Base-by-base conservation (phyloP, 2,113 vertebrate species). In the Sorex fumeus region DNA sequence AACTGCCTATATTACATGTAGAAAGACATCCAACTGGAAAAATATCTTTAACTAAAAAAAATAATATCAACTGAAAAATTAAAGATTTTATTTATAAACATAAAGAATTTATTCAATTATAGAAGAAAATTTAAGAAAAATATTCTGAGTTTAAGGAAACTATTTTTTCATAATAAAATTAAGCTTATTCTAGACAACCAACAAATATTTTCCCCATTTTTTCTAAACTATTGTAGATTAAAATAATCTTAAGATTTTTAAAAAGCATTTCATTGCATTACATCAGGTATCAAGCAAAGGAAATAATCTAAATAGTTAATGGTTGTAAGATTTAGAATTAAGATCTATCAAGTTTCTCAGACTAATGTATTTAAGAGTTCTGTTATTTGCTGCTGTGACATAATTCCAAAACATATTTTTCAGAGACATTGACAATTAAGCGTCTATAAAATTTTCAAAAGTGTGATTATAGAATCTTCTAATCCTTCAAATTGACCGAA, bases 281-380 rank as follows among this genome's bases (percentile, higher is more conserved):
- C 75, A 90, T 87, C 69, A 86, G 45, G 13, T 77, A 90, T 91
- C 50, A 93, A 96, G 6, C 45, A 62, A 67, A 32, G 57, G 25
- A 47, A 0, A 8, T 78, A 13, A 60, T 66, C 32, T 93, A 12
- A 18, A 36, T 23, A 64, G 64, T 86, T 71, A 70, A 3, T 45
- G 67, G 27, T 34, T 60, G 62, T 43, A 57, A 16, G 32, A 43
- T 28, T n/a, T 43, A 93, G 62, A 94, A 79, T 74, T 75, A 86
- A 87, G 27, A 69, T 88, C 23, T 27, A 9, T 66, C n/a, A 15
- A 70, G 7, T 4, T 87, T 93, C 15, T 84, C n/a, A 84, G 43
- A 3, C n/a, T 77, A 36, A n/a, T n/a, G n/a, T n/a, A n/a, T n/a
- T n/a, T n/a, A n/a, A n/a, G n/a, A n/a, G n/a, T n/a, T n/a, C n/a